Conservation (phyloP, 2,888 invertebrate species). For the Hetaerina titia region DNA sequence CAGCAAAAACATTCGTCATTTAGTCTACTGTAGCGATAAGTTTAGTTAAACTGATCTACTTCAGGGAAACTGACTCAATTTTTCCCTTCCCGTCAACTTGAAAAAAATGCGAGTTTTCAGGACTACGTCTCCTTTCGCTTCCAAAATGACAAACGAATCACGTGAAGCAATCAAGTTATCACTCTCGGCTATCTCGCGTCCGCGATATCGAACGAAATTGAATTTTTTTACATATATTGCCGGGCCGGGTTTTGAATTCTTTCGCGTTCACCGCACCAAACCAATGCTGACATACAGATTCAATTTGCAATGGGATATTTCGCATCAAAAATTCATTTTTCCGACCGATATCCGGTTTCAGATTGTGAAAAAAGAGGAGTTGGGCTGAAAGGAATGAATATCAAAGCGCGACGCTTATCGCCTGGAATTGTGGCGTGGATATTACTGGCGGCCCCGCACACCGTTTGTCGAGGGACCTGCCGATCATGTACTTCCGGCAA, state of each 20-base stretch:
- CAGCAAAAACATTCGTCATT: too few relatives aligned
- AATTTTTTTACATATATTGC: not conserved
- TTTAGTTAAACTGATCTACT: too few relatives aligned
- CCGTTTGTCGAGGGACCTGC: not conserved
- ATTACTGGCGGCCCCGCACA: too few relatives aligned
- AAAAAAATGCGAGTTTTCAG: too few relatives aligned
- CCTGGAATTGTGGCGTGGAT: too few relatives aligned
- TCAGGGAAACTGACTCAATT: too few relatives aligned
- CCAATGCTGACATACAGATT: conserved; percentile 1
- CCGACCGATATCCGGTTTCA: not conserved
- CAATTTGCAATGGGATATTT: not conserved
- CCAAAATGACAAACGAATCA: not conserved
- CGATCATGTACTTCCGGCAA: not conserved
- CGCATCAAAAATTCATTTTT: not conserved
- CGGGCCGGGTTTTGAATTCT: not conserved
- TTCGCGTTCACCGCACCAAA: not conserved
- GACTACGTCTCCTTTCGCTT: not conserved
- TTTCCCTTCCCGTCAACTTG: too few relatives aligned
- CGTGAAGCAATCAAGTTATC: not conserved
- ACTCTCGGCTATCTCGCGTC: too few relatives aligned
- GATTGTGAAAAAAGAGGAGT: not conserved
- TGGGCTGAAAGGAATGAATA: too few relatives aligned
- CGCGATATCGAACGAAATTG: not conserved
- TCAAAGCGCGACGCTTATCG: not conserved
- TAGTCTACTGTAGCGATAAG: too few relatives aligned